Evolutionary conservation across 2,888 invertebrate genomes (phyloP), one percentile per base, ranked within the genome.

Genomic region (Pterobdella sp.): DNA sequence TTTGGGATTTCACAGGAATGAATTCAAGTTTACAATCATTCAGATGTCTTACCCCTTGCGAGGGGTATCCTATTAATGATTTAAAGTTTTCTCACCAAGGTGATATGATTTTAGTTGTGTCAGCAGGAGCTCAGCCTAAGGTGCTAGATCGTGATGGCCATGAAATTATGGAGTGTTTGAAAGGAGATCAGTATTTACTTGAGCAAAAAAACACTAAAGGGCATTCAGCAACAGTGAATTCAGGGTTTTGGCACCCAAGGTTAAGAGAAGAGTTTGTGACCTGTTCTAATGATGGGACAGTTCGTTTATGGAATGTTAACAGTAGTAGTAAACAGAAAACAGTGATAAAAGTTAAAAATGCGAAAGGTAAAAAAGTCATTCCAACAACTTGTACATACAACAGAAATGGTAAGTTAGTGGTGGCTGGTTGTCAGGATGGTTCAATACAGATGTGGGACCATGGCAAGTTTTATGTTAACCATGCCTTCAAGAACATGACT

Each of bases 1-100:
- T 98, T 79, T 98, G 94, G 94, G 98, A 99, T 82, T 98, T 98
- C 86, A 93, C 94, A 76, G 97, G 96, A 2, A 97, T 98, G 95
- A 95, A 97, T 82, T 88, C 91, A 0, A 89, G 91, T 0, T 88
- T 94, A 86, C 89, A 91, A 71, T 92, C 94, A 68, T 98, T 96
- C 83, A 88, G 96, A 32, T 91, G 91, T 0, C 86, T 95, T n/a
- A 91, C 91, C 77, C 96, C 97, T 0, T 94, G 94, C 81, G 96
- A 96, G 84, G 86, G 87, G 73, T 94, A 98, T 84, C 93, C 94
- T 0, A 94, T 98, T 75, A 90, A 90, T 77, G 88, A 90, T 60
- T 83, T 94, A 0, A 91, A 94, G 79, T 98, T 95, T 84, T 95
- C 94, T 0, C 89, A 89, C 0, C 96, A 94, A 0, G 97, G 97